Percentiles rank a stretch among this genome's conserved stretches.
These are phyloP conservation scores for Bacillus rossius DNA, from an alignment of 1,140 invertebrate species.

Conservation along the genomic window DNA sequence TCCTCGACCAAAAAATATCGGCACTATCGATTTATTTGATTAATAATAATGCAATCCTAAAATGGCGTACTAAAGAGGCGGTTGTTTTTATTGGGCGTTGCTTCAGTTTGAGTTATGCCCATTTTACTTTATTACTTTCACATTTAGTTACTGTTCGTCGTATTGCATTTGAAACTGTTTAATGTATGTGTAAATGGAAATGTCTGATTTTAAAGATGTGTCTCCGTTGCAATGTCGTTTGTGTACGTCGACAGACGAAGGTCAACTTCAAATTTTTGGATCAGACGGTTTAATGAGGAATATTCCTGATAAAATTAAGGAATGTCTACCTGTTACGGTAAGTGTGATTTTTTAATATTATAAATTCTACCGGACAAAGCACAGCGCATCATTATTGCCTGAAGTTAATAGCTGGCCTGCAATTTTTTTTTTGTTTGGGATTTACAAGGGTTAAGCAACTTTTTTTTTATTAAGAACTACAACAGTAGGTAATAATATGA, in stretches of 20 bases:
- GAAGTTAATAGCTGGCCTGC: not conserved
- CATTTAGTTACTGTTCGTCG: not conserved
- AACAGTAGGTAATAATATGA: too few species aligned
- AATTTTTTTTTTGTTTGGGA: not conserved
- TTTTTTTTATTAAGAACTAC: not conserved
- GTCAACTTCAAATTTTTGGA: constrained; percentile 16
- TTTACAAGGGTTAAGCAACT: not conserved
- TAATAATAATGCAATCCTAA: not conserved
- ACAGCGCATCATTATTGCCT: not conserved
- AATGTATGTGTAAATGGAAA: constrained; percentile 9
- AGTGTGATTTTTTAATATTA: not conserved
- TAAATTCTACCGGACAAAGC: too few species aligned
- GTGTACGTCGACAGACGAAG: constrained; percentile 14
- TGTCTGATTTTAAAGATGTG: constrained; percentile 9
- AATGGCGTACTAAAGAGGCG: constrained; percentile 2
- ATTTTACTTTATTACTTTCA: constrained; percentile 8
- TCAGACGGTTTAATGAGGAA: constrained; percentile 1
- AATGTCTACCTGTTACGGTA: constrained; percentile 12
- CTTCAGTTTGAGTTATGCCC: constrained; percentile 10
- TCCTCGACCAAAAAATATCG: too few species aligned
- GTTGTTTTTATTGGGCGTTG: constrained; percentile 15
- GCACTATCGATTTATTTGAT: too few species aligned
- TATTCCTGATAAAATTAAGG: constrained; percentile 8
- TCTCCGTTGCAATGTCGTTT: constrained; percentile 14
- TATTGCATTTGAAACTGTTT: constrained; percentile 1